Evolutionary conservation across 2,888 invertebrate genomes (phyloP).

Genomic region (Diaphora mendica): DNA sequence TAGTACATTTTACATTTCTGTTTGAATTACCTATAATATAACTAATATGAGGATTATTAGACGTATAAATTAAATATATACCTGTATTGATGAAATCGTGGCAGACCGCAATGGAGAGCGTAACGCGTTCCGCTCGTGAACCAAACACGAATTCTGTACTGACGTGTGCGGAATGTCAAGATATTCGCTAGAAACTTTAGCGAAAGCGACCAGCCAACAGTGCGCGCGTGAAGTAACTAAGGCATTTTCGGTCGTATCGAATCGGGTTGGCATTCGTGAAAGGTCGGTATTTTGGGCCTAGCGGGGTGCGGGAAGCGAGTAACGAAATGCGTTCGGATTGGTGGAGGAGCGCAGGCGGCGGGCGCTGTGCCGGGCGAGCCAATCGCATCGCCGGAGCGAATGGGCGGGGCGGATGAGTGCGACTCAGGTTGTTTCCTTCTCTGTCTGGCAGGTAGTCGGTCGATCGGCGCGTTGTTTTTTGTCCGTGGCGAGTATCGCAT

Average conservation of each 20-base stretch:
- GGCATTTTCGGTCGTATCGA: constrained; percentile 85
- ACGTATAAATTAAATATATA: constrained; percentile 48
- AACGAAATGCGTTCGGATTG: constrained; percentile 64
- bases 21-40: constrained; percentile 39
- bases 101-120: constrained; percentile 31
- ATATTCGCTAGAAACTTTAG: constrained; percentile 66
- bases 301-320: constrained; percentile 76
- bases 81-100: constrained; percentile 59
- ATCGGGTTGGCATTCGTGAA: constrained; percentile 84
- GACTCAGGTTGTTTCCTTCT: constrained; percentile 66
- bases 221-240: constrained; percentile 84
- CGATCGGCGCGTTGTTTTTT: constrained; percentile 78
- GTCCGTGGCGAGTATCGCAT: constrained; percentile 72
- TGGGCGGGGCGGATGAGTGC: constrained; percentile 72
- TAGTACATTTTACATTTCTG: constrained; percentile 45
- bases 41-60: constrained; percentile 28
- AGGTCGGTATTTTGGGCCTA: constrained; percentile 79
- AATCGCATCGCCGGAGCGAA: constrained; percentile 68
- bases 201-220: constrained; percentile 78
- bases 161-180: constrained; percentile 52
- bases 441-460: constrained; percentile 69
- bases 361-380: constrained; percentile 67
- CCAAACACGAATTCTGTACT: constrained; percentile 41
- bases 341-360: constrained; percentile 73
- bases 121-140: constrained; percentile 38